These are phyloP conservation scores for Lampris incognitus DNA, from an alignment of 2,113 vertebrate species.

Conservation along the genomic window DNA sequence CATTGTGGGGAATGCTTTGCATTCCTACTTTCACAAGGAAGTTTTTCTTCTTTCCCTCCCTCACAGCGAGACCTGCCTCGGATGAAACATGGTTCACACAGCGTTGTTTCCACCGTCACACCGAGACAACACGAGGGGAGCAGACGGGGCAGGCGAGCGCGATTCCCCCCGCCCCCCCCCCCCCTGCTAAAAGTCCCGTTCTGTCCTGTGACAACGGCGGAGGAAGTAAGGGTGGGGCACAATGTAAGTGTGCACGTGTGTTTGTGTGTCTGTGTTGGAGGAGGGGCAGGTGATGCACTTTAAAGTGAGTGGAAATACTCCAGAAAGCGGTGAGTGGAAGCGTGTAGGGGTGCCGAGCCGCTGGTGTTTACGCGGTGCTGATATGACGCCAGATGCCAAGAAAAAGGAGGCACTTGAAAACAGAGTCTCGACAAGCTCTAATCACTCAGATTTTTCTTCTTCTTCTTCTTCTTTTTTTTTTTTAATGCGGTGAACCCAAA, in stretches of 20 bases:
- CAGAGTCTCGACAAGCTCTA: conserved; percentile 12
- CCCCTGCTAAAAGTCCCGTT: no score
- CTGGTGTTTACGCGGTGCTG: conserved; percentile 7
- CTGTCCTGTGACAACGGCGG: not conserved
- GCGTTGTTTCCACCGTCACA: conserved; percentile 50
- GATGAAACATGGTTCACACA: conserved; percentile 67
- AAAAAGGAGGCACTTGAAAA: conserved; percentile 25
- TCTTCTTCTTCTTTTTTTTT: not conserved
- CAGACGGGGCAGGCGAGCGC: not conserved
- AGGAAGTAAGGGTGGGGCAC: not conserved
- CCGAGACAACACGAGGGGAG: conserved; percentile 38
- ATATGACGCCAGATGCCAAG: conserved; percentile 26
- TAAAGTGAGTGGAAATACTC: conserved; percentile 14
- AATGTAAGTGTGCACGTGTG: not conserved
- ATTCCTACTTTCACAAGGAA: conserved; percentile 82
- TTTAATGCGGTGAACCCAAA: conserved; percentile 23
- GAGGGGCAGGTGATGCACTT: not conserved
- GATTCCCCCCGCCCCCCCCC: no score
- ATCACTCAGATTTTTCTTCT: not conserved
- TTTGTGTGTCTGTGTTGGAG: conserved; percentile 4
- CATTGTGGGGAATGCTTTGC: conserved; percentile 81
- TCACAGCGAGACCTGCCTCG: conserved; percentile 68
- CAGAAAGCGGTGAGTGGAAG: conserved; percentile 7
- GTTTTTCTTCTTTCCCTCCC: conserved; percentile 65
- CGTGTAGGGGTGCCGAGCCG: no score